Percentiles rank a stretch among this genome's conserved stretches.
These are phyloP conservation scores for Congeria kusceri DNA, from an alignment of 2,888 invertebrate genomes.

Conservation along the genomic window DNA sequence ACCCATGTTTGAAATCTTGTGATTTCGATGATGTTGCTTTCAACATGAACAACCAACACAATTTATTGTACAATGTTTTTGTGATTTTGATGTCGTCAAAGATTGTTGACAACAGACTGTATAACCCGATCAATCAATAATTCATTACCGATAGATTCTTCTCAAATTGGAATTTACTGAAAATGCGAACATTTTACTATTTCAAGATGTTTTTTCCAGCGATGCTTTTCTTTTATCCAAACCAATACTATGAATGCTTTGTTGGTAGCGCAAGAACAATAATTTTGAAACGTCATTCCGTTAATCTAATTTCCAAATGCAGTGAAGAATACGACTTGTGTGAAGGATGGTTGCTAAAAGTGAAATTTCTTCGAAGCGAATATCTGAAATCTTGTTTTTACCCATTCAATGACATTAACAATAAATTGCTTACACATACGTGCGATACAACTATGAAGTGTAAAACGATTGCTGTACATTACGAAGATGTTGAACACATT, in stretches of 20 bases:
- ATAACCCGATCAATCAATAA: neutral
- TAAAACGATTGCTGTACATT: neutral
- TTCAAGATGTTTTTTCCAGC: slow-evolving; percentile 20
- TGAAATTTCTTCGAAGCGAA: neutral
- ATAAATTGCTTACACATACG: neutral
- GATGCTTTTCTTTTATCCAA: neutral
- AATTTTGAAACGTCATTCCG: neutral
- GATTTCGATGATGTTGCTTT: slow-evolving; percentile 16
- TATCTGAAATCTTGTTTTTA: neutral
- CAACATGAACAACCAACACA: neutral
- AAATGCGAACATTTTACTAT: neutral
- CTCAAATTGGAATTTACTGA: neutral
- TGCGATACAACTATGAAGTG: neutral
- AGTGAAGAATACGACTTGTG: slow-evolving; percentile 13
- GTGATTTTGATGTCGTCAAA: neutral
- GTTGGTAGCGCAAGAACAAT: neutral
- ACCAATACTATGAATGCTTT: neutral
- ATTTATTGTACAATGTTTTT: neutral
- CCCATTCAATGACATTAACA: slow-evolving; percentile 11
- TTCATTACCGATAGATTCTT: neutral
- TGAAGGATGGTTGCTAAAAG: slow-evolving; percentile 15
- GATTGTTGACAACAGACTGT: neutral
- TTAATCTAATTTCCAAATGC: neutral
- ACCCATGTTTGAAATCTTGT: slow-evolving; percentile 1
- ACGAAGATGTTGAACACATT: slow-evolving; percentile 16